Conservation (phyloP, 2,888 invertebrate species). For the Athetis lepigone region DNA sequence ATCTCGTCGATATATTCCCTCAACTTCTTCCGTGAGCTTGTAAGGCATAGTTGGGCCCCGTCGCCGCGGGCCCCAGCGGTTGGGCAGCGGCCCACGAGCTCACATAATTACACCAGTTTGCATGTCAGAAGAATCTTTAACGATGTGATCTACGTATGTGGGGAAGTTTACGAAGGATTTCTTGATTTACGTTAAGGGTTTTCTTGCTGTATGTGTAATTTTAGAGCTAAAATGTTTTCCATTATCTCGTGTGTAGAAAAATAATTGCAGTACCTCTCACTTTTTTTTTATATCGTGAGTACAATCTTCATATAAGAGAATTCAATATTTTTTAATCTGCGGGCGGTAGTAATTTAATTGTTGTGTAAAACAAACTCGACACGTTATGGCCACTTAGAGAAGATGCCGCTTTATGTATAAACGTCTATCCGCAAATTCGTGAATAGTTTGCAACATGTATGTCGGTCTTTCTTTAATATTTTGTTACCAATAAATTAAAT, state of each 20-base stretch:
- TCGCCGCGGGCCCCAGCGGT: conserved; percentile 50
- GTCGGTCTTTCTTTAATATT: neutral
- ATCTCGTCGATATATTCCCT: conserved; percentile 41
- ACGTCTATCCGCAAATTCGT: conserved; percentile 26
- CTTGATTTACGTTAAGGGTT: conserved; percentile 10
- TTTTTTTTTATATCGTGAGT: no score
- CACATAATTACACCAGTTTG: conserved; percentile 59
- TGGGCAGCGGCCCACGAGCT: conserved; percentile 47
- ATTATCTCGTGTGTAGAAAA: neutral
- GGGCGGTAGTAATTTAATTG: no score
- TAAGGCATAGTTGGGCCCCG: conserved; percentile 39
- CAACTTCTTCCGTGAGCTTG: conserved; percentile 41
- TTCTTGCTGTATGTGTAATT: neutral
- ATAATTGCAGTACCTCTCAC: neutral
- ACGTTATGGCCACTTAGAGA: conserved; percentile 4
- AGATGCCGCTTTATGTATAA: conserved; percentile 29
- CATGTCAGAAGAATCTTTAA: conserved; percentile 58
- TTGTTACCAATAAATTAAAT: neutral
- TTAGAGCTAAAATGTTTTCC: neutral
- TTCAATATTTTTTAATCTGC: no score
- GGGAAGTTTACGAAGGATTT: conserved; percentile 27
- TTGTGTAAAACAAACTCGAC: no score
- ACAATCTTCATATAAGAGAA: no score
- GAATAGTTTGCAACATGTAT: conserved; percentile 9
- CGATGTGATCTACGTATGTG: conserved; percentile 34